Evolutionary conservation across 2,113 vertebrate species (phyloP).

Genomic region (Turnix velox): DNA sequence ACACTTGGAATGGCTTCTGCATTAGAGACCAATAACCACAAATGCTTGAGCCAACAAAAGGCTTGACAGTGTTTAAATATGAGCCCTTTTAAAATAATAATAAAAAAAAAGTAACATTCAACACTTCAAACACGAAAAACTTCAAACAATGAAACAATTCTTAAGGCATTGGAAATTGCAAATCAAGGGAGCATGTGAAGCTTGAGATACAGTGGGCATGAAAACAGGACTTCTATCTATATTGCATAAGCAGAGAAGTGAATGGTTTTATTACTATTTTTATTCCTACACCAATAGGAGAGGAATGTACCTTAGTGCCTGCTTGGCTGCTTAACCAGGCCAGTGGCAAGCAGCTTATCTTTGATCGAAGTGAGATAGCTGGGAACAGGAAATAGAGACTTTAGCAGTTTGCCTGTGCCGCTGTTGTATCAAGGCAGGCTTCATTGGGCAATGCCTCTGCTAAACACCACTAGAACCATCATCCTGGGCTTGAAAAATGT

Average conservation of each 20-base stretch:
- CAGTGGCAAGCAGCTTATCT: not conserved
- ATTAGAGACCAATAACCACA: not conserved
- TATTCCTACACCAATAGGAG: not conserved
- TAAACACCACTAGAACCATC: not conserved
- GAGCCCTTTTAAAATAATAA: not conserved
- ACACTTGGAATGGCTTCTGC: not conserved
- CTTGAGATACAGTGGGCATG: not conserved
- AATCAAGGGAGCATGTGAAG: not conserved
- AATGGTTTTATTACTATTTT: not conserved
- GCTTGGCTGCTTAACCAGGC: not conserved
- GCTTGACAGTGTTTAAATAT: not conserved
- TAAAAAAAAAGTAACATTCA: too few species aligned
- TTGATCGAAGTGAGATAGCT: not conserved
- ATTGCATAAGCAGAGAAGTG: not conserved
- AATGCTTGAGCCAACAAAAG: not conserved
- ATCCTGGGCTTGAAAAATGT: not conserved
- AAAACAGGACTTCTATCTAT: not conserved
- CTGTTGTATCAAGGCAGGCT: not conserved
- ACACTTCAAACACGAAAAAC: too few species aligned
- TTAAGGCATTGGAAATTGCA: not conserved
- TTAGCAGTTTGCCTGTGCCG: not conserved
- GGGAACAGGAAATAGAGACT: conserved; percentile 45
- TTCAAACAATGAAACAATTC: not conserved
- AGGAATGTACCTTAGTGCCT: not conserved
- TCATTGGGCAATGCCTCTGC: not conserved